Base-by-base conservation (phyloP, 1,140 invertebrate genomes). In the Scaptomyza graminum region DNA sequence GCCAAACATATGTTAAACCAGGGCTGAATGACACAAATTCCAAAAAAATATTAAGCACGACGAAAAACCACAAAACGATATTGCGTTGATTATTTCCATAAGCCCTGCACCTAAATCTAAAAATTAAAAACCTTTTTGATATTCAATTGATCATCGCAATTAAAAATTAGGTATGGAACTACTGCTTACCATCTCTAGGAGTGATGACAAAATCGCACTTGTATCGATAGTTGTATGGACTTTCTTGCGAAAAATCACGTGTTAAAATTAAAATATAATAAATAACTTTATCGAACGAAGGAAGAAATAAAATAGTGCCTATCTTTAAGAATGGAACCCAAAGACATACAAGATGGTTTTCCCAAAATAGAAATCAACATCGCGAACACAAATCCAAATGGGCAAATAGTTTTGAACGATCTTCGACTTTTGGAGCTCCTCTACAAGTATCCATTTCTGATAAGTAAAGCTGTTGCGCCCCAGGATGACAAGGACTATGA, bases 331-430 rank as follows among this genome's bases (percentile, higher is more conserved):
- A 76, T 77, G 79, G 56, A 61, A 6, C 0, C 7, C 9, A 43
- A 25, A 0, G 44, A 56, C n/a, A 18, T 1, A 1, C 5, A 3
- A 0, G 41, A 51, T 0, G 54, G 52, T 31, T 8, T n/a, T 1
- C 7, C 43, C 0, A 15, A 56, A 22, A 34, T 80, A 13, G 54
- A 76, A 60, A 59, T 87, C 3, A 67, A 67, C 16, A 63, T 66
- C 28, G 60, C 60, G 0, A 82, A 88, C 62, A 74, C 37, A 11
- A 84, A 85, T 39, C 41, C 60, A 0, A 7, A 41, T 0, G 60
- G 43, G 5, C 62, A 79, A 43, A 59, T 75, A 12, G 84, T 91
- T 4, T 31, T 91, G 1, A 91, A 91, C 31, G 90, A 91, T 52
- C 49, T 83, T 15, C 54, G 61, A 2, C 68, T 90, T 0, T 16